Evolutionary conservation across 2,113 vertebrate genomes (phyloP).

Genomic region (Electrona antarctica): DNA sequence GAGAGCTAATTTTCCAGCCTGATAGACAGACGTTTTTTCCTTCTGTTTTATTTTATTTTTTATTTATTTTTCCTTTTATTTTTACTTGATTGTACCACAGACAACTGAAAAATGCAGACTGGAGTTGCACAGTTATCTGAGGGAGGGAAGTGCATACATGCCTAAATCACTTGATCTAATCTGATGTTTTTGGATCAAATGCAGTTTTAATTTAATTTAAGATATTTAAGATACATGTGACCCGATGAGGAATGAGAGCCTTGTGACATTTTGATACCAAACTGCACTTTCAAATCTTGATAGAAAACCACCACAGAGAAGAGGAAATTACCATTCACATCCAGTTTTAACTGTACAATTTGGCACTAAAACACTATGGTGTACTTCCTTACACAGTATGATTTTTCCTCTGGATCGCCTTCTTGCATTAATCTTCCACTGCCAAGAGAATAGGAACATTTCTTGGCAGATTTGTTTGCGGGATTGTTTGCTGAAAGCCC

Average conservation of each 20-base stretch:
- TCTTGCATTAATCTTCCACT: not conserved
- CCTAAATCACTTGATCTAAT: not conserved
- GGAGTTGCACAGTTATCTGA: too few relatives aligned
- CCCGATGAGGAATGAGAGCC: conserved; percentile 8
- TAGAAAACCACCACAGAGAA: too few relatives aligned
- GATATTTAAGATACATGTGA: not conserved
- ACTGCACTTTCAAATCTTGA: not conserved
- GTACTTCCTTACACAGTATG: not conserved
- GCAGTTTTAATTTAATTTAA: not conserved
- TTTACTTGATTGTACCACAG: too few relatives aligned
- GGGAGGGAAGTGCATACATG: not conserved
- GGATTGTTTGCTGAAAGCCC: conserved; percentile 49
- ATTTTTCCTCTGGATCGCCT: not conserved
- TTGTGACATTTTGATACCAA: conserved; percentile 20
- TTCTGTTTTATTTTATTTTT: too few relatives aligned
- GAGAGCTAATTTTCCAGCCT: too few relatives aligned
- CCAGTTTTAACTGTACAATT: not conserved
- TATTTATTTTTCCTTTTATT: too few relatives aligned
- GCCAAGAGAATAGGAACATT: conserved; percentile 21
- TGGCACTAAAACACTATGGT: not conserved
- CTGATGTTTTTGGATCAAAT: not conserved
- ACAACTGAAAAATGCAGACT: too few relatives aligned
- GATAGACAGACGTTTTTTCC: too few relatives aligned
- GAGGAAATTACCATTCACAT: too few relatives aligned
- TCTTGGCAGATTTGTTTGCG: conserved; percentile 26